A percentile compares a stretch with the other conserved stretches of the same genome.
These are phyloP conservation scores for Oreochromis spilurus DNA, from an alignment of 2,113 vertebrate genomes.

Conservation along the genomic window DNA sequence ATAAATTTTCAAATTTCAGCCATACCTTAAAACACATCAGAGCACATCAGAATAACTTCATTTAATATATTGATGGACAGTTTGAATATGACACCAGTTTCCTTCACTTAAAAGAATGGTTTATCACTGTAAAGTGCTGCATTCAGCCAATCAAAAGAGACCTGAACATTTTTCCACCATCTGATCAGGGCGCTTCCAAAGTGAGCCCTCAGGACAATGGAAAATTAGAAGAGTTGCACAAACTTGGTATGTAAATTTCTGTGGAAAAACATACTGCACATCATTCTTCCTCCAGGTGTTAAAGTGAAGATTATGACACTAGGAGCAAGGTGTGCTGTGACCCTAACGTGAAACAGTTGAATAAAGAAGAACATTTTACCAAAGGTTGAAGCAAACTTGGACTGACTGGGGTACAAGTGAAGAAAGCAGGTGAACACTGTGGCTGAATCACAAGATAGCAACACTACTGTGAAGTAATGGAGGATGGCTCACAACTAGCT, in stretches of 20 bases:
- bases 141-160: not conserved
- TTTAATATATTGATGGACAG: not conserved
- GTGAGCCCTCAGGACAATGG: slow-evolving; percentile 1
- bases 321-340: not conserved
- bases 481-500: slow-evolving; percentile 30
- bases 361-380: not conserved
- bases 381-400: slow-evolving; percentile 5
- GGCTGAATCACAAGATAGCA: not conserved
- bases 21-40: not conserved
- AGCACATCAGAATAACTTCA: not conserved
- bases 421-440: slow-evolving; percentile 5
- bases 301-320: not conserved
- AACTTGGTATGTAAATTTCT: slow-evolving; percentile 25
- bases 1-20: not conserved
- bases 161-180: slow-evolving; percentile 9
- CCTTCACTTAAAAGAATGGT: not conserved
- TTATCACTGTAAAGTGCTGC: not conserved
- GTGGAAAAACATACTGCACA: not conserved
- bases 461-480: not conserved
- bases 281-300: not conserved
- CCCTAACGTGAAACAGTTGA: not conserved
- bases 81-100: slow-evolving; percentile 15
- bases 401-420: not conserved
- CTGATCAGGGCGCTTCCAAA: slow-evolving; percentile 20
- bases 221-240: not conserved